Conservation (phyloP, 2,113 vertebrate genomes). For the Silurus glanis region DNA sequence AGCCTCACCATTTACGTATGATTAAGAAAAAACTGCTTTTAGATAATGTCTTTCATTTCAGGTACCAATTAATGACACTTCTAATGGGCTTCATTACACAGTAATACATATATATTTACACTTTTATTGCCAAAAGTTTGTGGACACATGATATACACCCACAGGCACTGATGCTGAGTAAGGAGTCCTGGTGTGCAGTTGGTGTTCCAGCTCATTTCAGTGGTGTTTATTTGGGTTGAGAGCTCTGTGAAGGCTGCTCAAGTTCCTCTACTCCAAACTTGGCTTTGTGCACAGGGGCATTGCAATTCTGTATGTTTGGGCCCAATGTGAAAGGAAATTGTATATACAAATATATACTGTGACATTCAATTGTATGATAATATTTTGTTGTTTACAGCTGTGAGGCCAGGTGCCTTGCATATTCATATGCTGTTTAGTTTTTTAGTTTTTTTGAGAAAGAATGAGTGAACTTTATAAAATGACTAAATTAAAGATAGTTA, state of each 20-base stretch:
- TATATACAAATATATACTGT: no score
- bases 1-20: neutral
- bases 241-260: neutral
- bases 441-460: no score
- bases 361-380: no score
- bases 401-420: no score
- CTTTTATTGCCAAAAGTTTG: neutral
- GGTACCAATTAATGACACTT: no score
- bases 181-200: neutral
- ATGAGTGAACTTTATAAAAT: no score
- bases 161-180: neutral
- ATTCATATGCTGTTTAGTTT: no score
- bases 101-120: neutral
- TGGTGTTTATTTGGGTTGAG: neutral
- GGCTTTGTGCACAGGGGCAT: neutral
- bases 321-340: no score
- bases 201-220: neutral
- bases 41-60: neutral
- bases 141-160: neutral
- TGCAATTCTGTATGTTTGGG: no score
- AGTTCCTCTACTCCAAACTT: neutral
- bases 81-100: neutral
- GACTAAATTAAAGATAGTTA: no score
- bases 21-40: neutral
- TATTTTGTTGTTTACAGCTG: no score